Evolutionary conservation across 2,888 invertebrate genomes (phyloP).

Genomic region (Lycia hirtaria): DNA sequence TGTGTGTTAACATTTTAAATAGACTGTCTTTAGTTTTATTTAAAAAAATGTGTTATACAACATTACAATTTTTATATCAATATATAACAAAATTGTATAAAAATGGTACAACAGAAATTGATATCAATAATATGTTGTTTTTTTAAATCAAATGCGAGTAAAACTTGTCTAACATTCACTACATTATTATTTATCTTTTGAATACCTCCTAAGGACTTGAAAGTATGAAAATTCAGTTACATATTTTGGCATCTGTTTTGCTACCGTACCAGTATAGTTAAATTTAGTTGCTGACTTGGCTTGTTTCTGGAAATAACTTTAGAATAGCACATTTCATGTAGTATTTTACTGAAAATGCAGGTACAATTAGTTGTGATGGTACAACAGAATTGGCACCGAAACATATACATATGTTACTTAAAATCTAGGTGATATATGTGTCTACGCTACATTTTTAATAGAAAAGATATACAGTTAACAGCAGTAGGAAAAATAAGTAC

Average conservation of each 20-base stretch:
- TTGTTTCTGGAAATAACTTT: background rate
- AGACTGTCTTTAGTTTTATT: too few relatives aligned
- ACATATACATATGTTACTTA: slow-evolving; percentile 10
- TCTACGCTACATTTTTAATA: slow-evolving; percentile 18
- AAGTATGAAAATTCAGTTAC: background rate
- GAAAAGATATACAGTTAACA: slow-evolving; percentile 10
- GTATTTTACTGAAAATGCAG: background rate
- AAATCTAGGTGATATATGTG: slow-evolving; percentile 13
- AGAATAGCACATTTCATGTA: background rate
- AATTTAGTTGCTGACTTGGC: background rate
- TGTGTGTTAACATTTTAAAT: too few relatives aligned
- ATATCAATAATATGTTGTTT: background rate
- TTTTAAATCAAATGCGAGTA: background rate
- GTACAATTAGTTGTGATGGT: background rate
- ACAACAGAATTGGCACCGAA: background rate
- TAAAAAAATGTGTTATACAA: too few relatives aligned
- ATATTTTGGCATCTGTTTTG: background rate
- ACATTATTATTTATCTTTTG: background rate
- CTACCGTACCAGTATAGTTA: background rate
- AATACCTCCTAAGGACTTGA: slow-evolving; percentile 17
- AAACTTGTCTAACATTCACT: slow-evolving; percentile 5
- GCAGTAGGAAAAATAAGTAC: too few relatives aligned
- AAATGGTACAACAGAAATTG: background rate
- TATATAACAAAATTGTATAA: too few relatives aligned
- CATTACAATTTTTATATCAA: too few relatives aligned